Conservation (phyloP, 2,113 vertebrate species). For the Camelus bactrianus region DNA sequence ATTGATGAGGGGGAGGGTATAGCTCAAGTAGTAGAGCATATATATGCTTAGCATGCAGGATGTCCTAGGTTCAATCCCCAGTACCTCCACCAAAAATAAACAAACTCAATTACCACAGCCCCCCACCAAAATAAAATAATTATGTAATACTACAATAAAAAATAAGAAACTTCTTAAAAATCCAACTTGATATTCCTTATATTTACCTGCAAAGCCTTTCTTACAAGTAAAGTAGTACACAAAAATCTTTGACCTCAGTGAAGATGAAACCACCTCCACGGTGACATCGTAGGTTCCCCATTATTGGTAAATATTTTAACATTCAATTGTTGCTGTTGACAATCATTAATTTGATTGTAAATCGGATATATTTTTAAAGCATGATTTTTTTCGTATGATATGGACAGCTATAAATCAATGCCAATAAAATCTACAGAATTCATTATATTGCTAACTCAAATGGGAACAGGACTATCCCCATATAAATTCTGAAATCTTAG, state of each 20-base stretch:
- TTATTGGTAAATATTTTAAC: slow-evolving; percentile 41
- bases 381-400: neutral
- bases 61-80: no score
- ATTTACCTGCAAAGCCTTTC: neutral
- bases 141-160: no score
- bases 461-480: neutral
- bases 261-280: neutral
- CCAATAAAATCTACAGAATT: neutral
- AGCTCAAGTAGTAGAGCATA: no score
- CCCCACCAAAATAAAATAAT: no score
- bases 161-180: no score
- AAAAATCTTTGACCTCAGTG: neutral
- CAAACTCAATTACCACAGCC: no score
- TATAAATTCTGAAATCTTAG: neutral
- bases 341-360: neutral
- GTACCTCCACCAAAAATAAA: no score
- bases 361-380: neutral
- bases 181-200: neutral
- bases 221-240: neutral
- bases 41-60: no score
- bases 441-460: neutral
- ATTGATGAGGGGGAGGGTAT: neutral
- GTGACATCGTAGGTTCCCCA: neutral
- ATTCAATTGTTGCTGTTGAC: neutral
- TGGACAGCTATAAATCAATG: neutral